Evolutionary conservation across 2,113 vertebrate genomes (phyloP).

Genomic region (Sula dactylatra): DNA sequence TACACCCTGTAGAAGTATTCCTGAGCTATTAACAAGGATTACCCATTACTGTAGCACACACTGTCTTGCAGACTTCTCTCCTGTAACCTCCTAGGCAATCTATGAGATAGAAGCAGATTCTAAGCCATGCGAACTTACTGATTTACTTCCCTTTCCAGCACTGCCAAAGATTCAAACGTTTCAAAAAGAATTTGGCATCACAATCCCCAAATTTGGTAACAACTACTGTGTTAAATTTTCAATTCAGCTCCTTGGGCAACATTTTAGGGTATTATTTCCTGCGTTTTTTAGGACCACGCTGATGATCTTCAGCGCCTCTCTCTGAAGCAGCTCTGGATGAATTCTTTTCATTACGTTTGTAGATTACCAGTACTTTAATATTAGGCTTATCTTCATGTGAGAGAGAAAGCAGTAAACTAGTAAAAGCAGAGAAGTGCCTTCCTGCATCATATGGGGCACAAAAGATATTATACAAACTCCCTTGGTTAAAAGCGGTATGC

Average conservation of each 20-base stretch:
- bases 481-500: not conserved
- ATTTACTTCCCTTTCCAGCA: not conserved
- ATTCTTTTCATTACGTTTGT: not conserved
- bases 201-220: not conserved
- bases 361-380: not conserved
- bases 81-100: not conserved
- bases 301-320: not conserved
- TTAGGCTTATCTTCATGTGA: not conserved
- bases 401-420: not conserved
- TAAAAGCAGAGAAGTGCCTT: not conserved
- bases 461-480: not conserved
- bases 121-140: not conserved
- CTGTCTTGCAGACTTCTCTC: not conserved
- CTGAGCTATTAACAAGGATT: not conserved
- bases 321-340: not conserved
- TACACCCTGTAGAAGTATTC: not conserved
- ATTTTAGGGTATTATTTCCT: not conserved
- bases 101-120: not conserved
- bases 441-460: not conserved
- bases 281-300: not conserved
- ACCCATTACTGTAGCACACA: not conserved
- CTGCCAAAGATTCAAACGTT: not conserved
- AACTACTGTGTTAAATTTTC: not conserved
- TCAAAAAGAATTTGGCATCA: not conserved
- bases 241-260: not conserved